Evolutionary conservation across 2,888 invertebrate species (phyloP), one percentile per base, ranked within the genome.

Genomic region (Harpalus rubripes): DNA sequence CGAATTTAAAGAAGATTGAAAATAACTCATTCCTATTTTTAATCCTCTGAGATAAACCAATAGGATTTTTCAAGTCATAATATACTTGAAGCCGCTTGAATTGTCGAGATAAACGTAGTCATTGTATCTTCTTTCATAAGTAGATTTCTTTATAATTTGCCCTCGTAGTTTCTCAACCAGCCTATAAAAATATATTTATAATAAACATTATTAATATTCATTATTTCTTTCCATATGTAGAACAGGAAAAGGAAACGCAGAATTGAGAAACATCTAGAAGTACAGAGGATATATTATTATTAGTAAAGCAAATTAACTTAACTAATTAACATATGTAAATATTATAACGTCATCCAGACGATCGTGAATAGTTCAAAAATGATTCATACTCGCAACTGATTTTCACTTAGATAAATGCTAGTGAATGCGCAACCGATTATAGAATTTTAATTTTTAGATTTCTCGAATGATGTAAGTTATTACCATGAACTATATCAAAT

Each of bases 401-500:
- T 12, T 32, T 32, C 32, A 32, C 32, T 32, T 32, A 32, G 32
- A 32, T 32, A 32, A 32, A 32, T 32, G 6, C 32, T 5, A 32
- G 32, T 5, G 5, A 52, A 8, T 52, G 44, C 10, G 44, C 12
- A 52, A 52, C 44, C 1, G 1, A 44, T 44, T 44, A 52, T 52
- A 52, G 44, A 8, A 52, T 52, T 52, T 52, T 52, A 52, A 52
- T 52, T 52, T 52, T 12, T 12, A 52, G 26, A 68, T 39, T 68
- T 39, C 68, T 68, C 12, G 39, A 39, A 39, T 68, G 68, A 68
- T 68, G 68, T 39, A 68, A 63, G 63, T 32, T 68, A 39, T 68
- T n/a, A 68, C 68, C 68, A 68, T 68, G 68, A 68, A 68, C 68
- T 68, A 68, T 68, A 32, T 32, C 39, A 39, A 68, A 68, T 68